Evolutionary conservation across 2,797 vertebrate species (phyloP), one percentile per base, ranked within the genome.

Genomic region (Phoeniculus purpureus): DNA sequence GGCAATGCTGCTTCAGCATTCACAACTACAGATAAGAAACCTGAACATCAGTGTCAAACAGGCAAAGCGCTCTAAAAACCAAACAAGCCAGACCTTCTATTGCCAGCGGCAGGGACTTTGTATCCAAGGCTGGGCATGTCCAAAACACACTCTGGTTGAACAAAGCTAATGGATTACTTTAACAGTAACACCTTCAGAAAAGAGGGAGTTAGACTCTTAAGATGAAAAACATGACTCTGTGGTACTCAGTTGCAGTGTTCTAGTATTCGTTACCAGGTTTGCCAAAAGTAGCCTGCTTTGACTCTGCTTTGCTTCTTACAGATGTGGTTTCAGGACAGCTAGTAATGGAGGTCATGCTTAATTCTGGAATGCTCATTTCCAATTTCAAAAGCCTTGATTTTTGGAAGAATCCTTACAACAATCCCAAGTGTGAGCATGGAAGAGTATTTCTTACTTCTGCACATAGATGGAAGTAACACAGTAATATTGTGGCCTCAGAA

Each of bases 381-480:
- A 76, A 29, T 25, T 67, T 64, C 15, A 71, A 32, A 86, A 93
- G 20, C 45, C 55, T 81, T 78, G 48, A 27, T 12, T 19, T 75
- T 73, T 67, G 20, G 3, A 87, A 73, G 14, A 31, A 34, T 61
- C 37, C 31, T 77, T 84, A 83, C 85, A 56, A 64, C n/a, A 48
- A 5, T n/a, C 47, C 43, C 29, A 66, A 31, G 74, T 52, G 59
- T 48, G 54, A 95, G 90, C 26, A 56, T 5, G 45, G 20, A 71
- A n/a, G 20, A 90, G 32, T 29, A 87, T 6, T 85, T 82, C 88
- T 92, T 96, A 99, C 98, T 98, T 99, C 98, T 56, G 99, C 99
- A 98, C 98, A 99, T 20, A 99, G 95, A 94, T 99, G 99, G 96
- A 99, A 99, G 96, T 99, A 99, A 94, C 99, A 99, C 92, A 99